phyloP scores from a whole-genome alignment of 2,113 vertebrate species.

The Motacilla tschutschensis region DNA sequence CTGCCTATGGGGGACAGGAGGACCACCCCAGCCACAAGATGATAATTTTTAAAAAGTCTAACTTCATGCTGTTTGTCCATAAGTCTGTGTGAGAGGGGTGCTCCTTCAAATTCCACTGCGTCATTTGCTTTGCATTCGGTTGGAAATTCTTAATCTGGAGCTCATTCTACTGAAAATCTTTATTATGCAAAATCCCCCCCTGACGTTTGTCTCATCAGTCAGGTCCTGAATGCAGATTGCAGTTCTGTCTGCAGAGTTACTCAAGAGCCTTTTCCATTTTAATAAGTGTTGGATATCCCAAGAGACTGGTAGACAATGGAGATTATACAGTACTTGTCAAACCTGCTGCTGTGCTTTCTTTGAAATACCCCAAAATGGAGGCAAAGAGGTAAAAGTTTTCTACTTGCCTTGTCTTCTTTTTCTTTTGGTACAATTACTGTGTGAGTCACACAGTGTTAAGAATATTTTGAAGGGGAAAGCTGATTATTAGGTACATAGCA shows the following conservation, averaged over 20 bases:
- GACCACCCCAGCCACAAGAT: neutral
- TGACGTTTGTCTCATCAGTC: neutral
- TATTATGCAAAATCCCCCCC: neutral
- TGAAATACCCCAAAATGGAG: neutral
- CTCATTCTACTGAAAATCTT: neutral
- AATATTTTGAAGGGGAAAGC: conserved; percentile 21
- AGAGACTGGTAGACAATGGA: conserved; percentile 5
- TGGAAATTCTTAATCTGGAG: neutral
- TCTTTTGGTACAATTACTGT: neutral
- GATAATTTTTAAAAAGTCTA: neutral
- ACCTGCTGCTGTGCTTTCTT: neutral
- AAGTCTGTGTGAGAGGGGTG: neutral
- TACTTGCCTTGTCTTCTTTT: neutral
- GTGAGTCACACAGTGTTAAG: conserved; percentile 29
- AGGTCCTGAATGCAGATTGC: neutral
- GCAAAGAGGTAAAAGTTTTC: conserved; percentile 3
- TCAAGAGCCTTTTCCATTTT: conserved; percentile 2
- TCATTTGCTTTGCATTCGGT: neutral
- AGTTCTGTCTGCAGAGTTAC: neutral
- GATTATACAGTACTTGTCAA: neutral
- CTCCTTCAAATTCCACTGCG: fast-evolving
- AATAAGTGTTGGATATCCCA: neutral
- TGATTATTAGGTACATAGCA: neutral
- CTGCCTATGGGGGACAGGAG: neutral
- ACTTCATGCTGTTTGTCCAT: fast-evolving